Base-by-base conservation (phyloP, 2,113 vertebrate species). In the Pheucticus melanocephalus region DNA sequence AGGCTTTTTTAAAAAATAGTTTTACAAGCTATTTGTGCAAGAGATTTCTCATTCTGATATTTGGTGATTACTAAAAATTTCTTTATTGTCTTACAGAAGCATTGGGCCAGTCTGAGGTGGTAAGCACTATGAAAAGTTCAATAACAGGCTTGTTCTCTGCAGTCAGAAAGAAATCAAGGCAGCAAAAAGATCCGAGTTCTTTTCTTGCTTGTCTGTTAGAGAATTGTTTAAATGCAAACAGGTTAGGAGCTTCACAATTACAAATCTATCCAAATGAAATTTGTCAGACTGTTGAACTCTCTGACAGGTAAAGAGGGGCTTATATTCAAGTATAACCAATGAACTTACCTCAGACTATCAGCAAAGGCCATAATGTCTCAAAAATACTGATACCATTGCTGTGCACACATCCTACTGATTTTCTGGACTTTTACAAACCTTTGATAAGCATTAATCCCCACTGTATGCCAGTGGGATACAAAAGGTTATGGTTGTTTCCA, bases 401-500 rank as follows among this genome's bases (percentile, higher is more conserved):
- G 25, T 48, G 39, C 47, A 30, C 21, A 19, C 0, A 0, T 76
- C 57, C 65, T 71, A 59, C 20, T 72, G 63, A 54, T 80, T 91
- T 85, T 50, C 45, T 69, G 50, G 50, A 65, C 16, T 31, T 71
- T 53, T 79, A 25, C n/a, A 64, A 42, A 42, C 9, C 30, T 75
- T 50, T 91, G 59, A 50, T 72, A 95, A 85, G 25, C 35, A 13
- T 61, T 82, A 77, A 73, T 85, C 45, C 51, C 53, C 50, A 40
- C 63, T 6, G 2, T 63, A 45, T 54, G 50, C 33, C 79, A 51
- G 50, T 66, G 63, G 71, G 64, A 70, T 66, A 56, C 47, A 50
- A 86, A 93, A 48, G 28, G 16, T 95, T 89, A 70, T 76, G 21
- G 56, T 60, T 87, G 39, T 80, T 97, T 92, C 84, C 66, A 40